These are phyloP conservation scores for Nephrotoma appendiculata DNA, from an alignment of 2,888 invertebrate species.

Conservation along the genomic window DNA sequence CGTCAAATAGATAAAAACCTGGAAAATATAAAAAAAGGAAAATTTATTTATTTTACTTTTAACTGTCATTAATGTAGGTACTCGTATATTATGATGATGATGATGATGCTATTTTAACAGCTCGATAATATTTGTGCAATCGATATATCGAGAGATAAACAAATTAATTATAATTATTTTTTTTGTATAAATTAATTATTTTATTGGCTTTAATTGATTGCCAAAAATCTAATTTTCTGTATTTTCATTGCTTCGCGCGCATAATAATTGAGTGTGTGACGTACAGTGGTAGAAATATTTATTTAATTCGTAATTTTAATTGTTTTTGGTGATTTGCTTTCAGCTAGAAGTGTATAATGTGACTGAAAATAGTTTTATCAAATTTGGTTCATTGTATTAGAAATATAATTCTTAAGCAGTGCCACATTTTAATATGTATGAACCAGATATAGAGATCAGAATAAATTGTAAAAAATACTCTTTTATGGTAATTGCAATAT, in stretches of 20 bases:
- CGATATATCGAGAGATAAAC: background rate
- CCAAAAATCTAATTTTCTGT: background rate
- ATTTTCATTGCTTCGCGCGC: background rate
- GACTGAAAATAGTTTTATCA: too few relatives aligned
- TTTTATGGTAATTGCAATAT: too few relatives aligned
- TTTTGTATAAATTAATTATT: background rate
- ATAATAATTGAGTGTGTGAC: background rate
- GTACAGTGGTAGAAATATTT: background rate
- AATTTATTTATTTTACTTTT: background rate
- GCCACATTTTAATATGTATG: too few relatives aligned
- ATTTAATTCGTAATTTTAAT: background rate
- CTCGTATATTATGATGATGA: background rate
- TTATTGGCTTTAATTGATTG: background rate
- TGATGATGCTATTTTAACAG: background rate
- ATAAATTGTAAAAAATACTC: too few relatives aligned
- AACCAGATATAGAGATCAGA: too few relatives aligned
- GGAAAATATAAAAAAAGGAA: background rate
- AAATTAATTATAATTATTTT: background rate
- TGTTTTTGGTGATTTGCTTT: too few relatives aligned
- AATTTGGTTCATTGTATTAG: too few relatives aligned
- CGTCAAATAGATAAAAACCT: background rate
- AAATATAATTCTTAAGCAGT: too few relatives aligned
- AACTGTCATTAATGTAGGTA: background rate
- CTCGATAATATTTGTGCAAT: background rate
- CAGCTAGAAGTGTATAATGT: too few relatives aligned